Percentiles rank a stretch among this genome's conserved stretches.
Evolutionary conservation across 2,797 vertebrate species (phyloP).

Genomic region (Myotis vivesi): DNA sequence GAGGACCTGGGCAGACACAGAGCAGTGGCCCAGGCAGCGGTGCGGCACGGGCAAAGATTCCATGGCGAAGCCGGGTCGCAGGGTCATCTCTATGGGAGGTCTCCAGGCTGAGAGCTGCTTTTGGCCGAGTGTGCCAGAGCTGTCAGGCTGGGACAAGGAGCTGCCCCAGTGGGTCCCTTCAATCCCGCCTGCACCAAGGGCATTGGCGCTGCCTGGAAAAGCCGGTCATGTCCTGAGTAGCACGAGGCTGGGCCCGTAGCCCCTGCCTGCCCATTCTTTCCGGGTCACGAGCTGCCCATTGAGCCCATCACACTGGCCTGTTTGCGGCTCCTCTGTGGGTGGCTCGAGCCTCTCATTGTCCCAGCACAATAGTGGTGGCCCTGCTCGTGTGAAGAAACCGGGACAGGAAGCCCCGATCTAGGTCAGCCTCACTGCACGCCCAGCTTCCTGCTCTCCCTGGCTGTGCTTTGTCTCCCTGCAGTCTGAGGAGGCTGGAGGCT

Average conservation of each 20-base stretch:
- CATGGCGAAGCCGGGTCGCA: neutral
- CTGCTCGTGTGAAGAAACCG: constrained; percentile 47
- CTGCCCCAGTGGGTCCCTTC: neutral
- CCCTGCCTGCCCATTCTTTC: constrained; percentile 50
- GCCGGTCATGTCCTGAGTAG: neutral
- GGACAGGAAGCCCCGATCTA: constrained; percentile 72
- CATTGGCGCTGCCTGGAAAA: neutral
- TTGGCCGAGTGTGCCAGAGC: neutral
- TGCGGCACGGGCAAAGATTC: fast-evolving
- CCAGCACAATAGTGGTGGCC: constrained; percentile 54
- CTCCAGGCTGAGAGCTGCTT: neutral
- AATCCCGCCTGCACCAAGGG: neutral
- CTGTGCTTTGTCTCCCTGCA: neutral
- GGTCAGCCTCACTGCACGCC: constrained; percentile 29
- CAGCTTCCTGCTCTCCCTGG: constrained; percentile 39
- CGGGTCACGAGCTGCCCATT: constrained; percentile 10
- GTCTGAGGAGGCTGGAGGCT: neutral
- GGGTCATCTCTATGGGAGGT: neutral
- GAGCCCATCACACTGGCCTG: neutral
- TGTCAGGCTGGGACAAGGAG: neutral
- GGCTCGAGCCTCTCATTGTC: constrained; percentile 65
- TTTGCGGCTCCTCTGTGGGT: constrained; percentile 67
- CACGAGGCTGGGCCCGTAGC: neutral
- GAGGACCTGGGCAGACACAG: neutral
- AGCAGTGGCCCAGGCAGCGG: neutral